Percentiles rank a stretch among this genome's conserved stretches.
Conservation (phyloP, 2,888 invertebrate genomes). For the Nysson spinosus region DNA sequence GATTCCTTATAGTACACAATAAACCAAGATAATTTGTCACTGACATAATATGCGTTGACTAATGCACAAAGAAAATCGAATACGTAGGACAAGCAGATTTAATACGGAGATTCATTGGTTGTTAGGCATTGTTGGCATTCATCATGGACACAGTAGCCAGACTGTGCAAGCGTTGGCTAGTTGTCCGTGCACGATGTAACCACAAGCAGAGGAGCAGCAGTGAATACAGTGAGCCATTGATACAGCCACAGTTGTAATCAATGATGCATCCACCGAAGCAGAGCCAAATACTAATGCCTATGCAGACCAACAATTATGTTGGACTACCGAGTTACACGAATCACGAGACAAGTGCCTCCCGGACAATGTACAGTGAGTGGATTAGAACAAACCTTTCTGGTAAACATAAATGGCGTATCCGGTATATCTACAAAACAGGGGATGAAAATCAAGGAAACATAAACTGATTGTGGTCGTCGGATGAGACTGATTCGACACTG, state of each 20-base stretch:
- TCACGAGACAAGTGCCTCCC: conserved; percentile 27
- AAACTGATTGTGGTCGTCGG: no score
- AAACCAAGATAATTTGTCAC: no score
- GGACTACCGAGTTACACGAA: conserved; percentile 33
- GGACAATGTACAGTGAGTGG: conserved; percentile 19
- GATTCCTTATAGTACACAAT: no score
- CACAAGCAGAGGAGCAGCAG: background rate
- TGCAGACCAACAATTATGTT: conserved; percentile 47
- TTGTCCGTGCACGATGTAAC: conserved; percentile 20
- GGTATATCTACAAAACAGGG: no score
- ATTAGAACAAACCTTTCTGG: conserved; percentile 47
- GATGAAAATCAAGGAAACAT: no score
- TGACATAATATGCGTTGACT: no score
- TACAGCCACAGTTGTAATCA: background rate
- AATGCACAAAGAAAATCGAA: no score
- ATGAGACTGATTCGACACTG: no score
- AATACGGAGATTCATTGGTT: conserved; percentile 9
- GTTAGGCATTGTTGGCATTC: conserved; percentile 43
- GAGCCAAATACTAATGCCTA: conserved; percentile 29
- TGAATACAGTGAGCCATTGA: no score
- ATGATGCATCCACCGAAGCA: background rate
- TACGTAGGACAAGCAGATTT: background rate
- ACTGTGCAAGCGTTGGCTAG: conserved; percentile 25
- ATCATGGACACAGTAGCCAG: conserved; percentile 34
- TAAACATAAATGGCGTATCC: conserved; percentile 34